Evolutionary conservation across 37 sponge, comb jelly and placozoan species (phyloP), one percentile per base, ranked within the genome.

Genomic region (Lycopodina hypogea): DNA sequence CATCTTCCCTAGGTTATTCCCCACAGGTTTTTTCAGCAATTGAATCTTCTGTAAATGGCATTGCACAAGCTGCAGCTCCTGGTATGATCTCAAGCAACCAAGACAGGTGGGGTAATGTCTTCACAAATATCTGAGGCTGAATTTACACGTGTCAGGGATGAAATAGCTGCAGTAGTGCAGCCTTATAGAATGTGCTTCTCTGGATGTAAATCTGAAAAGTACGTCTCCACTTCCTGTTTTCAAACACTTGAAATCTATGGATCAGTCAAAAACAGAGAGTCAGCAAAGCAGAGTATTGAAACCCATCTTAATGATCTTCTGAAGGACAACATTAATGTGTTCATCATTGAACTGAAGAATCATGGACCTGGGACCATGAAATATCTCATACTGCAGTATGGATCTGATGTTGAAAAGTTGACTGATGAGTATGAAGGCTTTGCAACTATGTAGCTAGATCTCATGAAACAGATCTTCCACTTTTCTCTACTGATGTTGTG

Each of bases 301-400:
- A n/a, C 18, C 8, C 58, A 52, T 36, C 58, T 66, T 22, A 8
- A 15, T 9, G 22, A 36, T 23, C 1, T 73, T 39, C 23, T 50
- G 62, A 9, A 45, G 24, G 35, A 50, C 26, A 65, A 65, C 1
- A 51, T 40, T 30, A 9, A 14, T 9, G 62, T n/a, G 9, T 78
- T 42, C 24, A 74, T 71, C 0, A 48, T 86, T 56, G 3, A 72
- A 0, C 62, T 90, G 64, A 83, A 79, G 42, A 59, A 29, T 0
- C 38, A 30, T 39, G 58, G 59, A 29, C 90, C 90, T 36, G 85
- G 90, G 2, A 26, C 84, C 14, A 85, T 90, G 86, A 90, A 90
- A 69, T 41, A 62, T 35, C 30, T 90, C 14, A 69, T 90, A 11
- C 24, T 77, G 9, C 76, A 39, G 64, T 90, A 74, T 83, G 89